phyloP scores from a whole-genome alignment of 2,797 vertebrate species.

The Peromyscus attwateri region DNA sequence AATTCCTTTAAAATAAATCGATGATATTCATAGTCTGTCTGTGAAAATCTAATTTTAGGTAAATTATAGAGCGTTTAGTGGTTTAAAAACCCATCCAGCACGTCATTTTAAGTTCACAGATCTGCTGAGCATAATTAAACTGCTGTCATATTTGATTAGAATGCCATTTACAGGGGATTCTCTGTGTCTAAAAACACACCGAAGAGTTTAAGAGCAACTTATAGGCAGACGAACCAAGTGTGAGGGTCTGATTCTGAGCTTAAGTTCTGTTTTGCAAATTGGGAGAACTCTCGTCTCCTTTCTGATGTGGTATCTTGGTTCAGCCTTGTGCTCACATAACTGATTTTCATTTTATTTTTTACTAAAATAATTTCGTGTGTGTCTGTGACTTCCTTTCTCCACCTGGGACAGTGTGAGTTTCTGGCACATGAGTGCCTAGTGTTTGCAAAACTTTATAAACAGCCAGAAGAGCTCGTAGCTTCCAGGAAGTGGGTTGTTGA shows the following conservation, averaged over 20 bases:
- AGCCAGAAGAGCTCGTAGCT: slow-evolving; percentile 80
- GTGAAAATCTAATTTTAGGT: slow-evolving; percentile 55
- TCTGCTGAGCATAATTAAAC: slow-evolving; percentile 54
- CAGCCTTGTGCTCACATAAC: background rate
- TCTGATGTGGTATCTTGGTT: background rate
- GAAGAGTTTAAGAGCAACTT: background rate
- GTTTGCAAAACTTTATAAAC: slow-evolving; percentile 87
- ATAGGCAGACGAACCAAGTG: background rate
- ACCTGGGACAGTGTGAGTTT: slow-evolving; percentile 68
- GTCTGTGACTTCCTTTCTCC: slow-evolving; percentile 49
- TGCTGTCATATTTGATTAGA: slow-evolving; percentile 47
- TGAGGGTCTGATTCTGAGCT: background rate
- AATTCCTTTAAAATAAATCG: slow-evolving; percentile 16
- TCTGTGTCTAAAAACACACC: slow-evolving; percentile 21
- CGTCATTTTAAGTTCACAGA: slow-evolving; percentile 38
- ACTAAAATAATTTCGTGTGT: slow-evolving; percentile 11
- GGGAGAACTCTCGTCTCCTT: background rate
- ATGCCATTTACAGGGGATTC: background rate
- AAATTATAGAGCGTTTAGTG: background rate
- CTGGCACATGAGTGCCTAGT: slow-evolving; percentile 34
- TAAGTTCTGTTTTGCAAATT: slow-evolving; percentile 19
- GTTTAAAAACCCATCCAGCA: slow-evolving; percentile 49
- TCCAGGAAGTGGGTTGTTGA: slow-evolving; percentile 87
- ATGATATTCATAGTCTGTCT: slow-evolving; percentile 31
- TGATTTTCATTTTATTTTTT: slow-evolving; percentile 49